A percentile compares a stretch with the other conserved stretches of the same genome.
phyloP scores from a whole-genome alignment of 2,888 invertebrate genomes.

The Ochlodes sylvanus region DNA sequence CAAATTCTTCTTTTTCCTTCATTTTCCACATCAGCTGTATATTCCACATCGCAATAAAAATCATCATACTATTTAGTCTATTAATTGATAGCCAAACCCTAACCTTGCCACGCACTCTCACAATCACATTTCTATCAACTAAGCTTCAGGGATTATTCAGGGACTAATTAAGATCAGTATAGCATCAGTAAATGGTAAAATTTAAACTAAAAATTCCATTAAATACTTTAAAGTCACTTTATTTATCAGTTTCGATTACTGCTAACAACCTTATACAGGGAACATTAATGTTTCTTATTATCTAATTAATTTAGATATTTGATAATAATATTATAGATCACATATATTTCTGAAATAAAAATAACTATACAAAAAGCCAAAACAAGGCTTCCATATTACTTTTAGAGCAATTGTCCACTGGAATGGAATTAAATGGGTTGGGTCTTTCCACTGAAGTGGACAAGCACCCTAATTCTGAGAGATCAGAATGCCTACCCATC shows the following conservation, averaged over 20 bases:
- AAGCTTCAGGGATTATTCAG: too few relatives aligned
- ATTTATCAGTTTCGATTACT: conserved; percentile 53
- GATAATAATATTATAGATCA: conserved; percentile 63
- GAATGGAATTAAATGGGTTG: not conserved
- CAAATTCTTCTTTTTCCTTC: too few relatives aligned
- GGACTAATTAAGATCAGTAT: too few relatives aligned
- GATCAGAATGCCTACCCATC: not conserved
- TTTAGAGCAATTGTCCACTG: conserved; percentile 4
- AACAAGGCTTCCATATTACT: conserved; percentile 25
- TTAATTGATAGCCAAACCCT: too few relatives aligned
- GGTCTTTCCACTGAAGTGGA: not conserved
- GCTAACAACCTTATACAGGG: conserved; percentile 54
- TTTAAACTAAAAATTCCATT: conserved; percentile 13
- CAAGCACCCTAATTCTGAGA: not conserved
- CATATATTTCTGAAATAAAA: conserved; percentile 59
- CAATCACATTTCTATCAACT: too few relatives aligned
- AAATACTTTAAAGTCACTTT: conserved; percentile 40
- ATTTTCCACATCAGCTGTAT: too few relatives aligned
- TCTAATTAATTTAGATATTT: conserved; percentile 53
- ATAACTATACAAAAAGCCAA: conserved; percentile 46
- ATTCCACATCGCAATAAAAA: too few relatives aligned
- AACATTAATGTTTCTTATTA: conserved; percentile 61
- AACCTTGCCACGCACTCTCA: too few relatives aligned
- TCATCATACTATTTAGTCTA: too few relatives aligned
- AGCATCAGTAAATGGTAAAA: not conserved